A percentile compares a stretch with the other conserved stretches of the same genome.
phyloP scores from a whole-genome alignment of 2,797 vertebrate genomes.

The Pangasius krempfi region DNA sequence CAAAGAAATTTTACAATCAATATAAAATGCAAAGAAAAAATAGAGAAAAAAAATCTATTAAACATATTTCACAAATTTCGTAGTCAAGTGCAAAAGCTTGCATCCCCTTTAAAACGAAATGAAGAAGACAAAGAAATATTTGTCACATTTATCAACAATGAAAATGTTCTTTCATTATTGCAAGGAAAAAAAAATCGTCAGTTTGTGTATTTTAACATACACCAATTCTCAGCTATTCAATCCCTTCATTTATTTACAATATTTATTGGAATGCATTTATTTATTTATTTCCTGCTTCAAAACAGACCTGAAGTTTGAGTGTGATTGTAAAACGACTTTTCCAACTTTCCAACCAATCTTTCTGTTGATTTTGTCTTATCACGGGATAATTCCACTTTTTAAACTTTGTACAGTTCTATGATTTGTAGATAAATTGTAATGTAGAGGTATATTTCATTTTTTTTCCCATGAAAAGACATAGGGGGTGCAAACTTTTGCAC shows the following conservation, averaged over 20 bases:
- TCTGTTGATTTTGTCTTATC: neutral
- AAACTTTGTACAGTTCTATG: neutral
- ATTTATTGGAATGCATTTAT: neutral
- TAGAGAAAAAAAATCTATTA: neutral
- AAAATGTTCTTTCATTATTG: neutral
- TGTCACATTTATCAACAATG: neutral
- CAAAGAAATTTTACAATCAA: neutral
- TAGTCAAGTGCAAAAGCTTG: neutral
- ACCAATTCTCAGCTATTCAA: neutral
- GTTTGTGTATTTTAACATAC: neutral
- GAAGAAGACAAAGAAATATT: neutral
- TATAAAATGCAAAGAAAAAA: neutral
- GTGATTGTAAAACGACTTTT: neutral
- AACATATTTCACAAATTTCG: neutral
- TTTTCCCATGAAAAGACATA: neutral
- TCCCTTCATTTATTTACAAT: neutral
- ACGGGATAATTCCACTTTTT: too few relatives aligned
- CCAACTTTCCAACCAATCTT: neutral
- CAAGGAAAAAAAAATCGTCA: neutral
- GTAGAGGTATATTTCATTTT: neutral
- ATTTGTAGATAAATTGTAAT: neutral
- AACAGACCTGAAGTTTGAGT: neutral
- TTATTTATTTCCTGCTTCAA: neutral
- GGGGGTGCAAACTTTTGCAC: neutral
- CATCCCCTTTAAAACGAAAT: neutral